Conservation (phyloP, 2,797 vertebrate genomes). For the Siniperca obscura region DNA sequence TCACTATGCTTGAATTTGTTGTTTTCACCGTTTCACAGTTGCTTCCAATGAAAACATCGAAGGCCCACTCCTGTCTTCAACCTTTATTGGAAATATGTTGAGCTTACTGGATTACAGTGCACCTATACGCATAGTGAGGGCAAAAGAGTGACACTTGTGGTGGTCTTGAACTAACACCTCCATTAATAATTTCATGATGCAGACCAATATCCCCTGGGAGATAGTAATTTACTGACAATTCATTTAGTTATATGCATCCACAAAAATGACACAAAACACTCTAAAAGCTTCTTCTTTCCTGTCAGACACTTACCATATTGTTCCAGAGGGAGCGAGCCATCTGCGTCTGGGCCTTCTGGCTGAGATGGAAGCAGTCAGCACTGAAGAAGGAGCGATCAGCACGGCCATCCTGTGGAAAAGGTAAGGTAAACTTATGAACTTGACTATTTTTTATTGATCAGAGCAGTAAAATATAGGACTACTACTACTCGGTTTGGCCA, state of each 20-base stretch:
- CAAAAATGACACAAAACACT: background rate
- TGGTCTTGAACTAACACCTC: background rate
- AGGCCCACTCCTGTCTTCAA: too few species aligned
- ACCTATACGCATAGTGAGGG: too few species aligned
- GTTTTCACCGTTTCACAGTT: too few species aligned
- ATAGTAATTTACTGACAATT: background rate
- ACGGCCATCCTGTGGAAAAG: conserved; percentile 81
- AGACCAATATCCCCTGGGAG: background rate
- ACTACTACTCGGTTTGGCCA: background rate
- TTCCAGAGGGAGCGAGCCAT: conserved; percentile 92
- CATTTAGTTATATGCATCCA: background rate
- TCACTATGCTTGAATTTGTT: too few species aligned
- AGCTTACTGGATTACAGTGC: too few species aligned
- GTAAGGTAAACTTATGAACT: background rate
- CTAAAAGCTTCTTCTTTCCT: background rate
- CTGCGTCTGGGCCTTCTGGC: conserved; percentile 88
- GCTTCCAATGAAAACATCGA: too few species aligned
- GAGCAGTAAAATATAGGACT: background rate
- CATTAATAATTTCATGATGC: conserved; percentile 9
- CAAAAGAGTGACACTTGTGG: background rate
- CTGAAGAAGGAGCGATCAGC: conserved; percentile 89
- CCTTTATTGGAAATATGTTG: too few species aligned
- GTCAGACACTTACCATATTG: conserved; percentile 86
- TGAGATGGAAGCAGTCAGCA: conserved; percentile 92
- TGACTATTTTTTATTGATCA: background rate